Base-by-base conservation (phyloP, 1,140 invertebrate genomes). In the Hylyphantes graminicola region DNA sequence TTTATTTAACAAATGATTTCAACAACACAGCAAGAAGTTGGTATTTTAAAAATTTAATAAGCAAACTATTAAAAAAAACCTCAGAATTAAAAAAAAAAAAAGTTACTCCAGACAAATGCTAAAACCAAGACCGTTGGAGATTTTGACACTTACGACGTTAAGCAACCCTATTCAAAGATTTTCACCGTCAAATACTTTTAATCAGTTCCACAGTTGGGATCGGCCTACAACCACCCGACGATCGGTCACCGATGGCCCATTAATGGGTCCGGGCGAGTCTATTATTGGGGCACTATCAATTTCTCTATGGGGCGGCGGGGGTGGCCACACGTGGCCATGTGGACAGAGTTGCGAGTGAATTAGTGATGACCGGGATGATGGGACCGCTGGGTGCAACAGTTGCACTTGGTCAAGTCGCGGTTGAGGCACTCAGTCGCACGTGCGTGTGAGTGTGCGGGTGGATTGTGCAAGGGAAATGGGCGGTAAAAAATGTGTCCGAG, bases 381-480 rank as follows among this genome's bases (percentile, higher is more conserved):
- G 77, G 65, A 80, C 77, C 77, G 51, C 51, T 80, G 77, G 77
- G 77, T 80, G 77, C 77, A 80, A 80, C 77, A 68, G 77, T 80
- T 70, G 77, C 77, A 70, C 50, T 54, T 80, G 77, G 77, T 80
- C 77, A 80, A 70, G 65, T 54, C 51, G 68, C 54, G 68, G 48
- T 53, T 53, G 68, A 13, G 68, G 11, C 53, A 48, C 68, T 72
- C 17, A 21, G 55, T 59, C 53, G 54, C 13, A n/a, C 54, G 54
- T 50, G 53, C 21, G 17, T 51, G 51, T 72, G 68, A 2, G 53
- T 53, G 51, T 9, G 68, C 13, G 35, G 48, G 65, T 4, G 21
- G 51, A n/a, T 17, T 68, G 11, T 51, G 21, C 54, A 50, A 17
- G 51, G 15, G 51, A 35, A 35, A 67, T 70, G 48, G 15, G 65